Conservation (phyloP, 2,888 invertebrate species). For the Ametastegia equiseti region DNA sequence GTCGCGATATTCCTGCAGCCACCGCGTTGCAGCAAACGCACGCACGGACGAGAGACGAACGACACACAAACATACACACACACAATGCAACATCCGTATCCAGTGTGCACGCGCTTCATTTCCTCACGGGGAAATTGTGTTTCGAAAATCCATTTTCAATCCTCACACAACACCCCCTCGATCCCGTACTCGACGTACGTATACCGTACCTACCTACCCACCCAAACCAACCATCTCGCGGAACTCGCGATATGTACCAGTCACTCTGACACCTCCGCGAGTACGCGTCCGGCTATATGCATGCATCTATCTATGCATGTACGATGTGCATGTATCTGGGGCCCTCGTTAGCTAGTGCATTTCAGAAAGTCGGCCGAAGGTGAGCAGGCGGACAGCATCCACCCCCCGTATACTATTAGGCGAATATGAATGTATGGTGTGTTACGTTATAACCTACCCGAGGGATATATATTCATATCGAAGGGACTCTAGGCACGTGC, state of each 20-base stretch:
- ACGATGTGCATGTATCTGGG: too few relatives aligned
- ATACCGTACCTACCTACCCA: not conserved
- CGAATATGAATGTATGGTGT: not conserved
- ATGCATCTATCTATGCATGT: too few relatives aligned
- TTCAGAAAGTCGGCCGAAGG: not conserved
- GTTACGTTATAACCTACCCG: not conserved
- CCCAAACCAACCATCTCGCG: not conserved
- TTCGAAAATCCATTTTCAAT: constrained; percentile 66
- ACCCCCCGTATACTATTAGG: not conserved
- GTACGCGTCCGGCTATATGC: too few relatives aligned
- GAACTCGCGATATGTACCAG: not conserved
- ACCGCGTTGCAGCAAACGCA: constrained; percentile 29
- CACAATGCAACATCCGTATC: constrained; percentile 27
- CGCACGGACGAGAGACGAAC: constrained; percentile 36
- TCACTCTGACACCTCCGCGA: not conserved
- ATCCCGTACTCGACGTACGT: too few relatives aligned
- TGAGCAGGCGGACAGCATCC: not conserved
- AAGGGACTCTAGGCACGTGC: constrained; percentile 29
- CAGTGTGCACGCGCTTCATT: constrained; percentile 62
- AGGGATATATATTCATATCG: constrained; percentile 33
- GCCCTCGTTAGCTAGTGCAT: not conserved
- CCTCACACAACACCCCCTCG: constrained; percentile 53
- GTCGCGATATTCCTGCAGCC: constrained; percentile 56
- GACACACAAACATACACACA: too few relatives aligned
- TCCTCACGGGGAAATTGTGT: constrained; percentile 64